Conservation (phyloP, 2,888 invertebrate genomes). For the Aleiodes testaceus region DNA sequence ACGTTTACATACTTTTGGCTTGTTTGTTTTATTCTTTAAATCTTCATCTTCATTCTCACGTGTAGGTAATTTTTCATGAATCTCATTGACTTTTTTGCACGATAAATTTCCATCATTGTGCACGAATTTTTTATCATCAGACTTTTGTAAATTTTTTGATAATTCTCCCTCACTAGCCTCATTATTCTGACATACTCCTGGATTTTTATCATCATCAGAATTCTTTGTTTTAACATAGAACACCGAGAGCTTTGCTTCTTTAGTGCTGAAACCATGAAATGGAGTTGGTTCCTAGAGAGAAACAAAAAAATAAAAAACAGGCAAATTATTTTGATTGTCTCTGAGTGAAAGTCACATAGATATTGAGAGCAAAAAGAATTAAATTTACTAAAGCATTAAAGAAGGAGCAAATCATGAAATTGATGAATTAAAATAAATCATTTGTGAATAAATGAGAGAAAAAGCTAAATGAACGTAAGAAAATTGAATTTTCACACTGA, state of each 20-base stretch:
- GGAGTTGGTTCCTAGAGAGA: conserved; percentile 68
- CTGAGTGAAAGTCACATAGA: conserved; percentile 4
- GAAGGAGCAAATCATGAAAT: not conserved
- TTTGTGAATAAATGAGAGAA: not conserved
- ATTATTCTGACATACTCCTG: conserved; percentile 43
- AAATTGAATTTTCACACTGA: not conserved
- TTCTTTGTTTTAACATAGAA: conserved; percentile 65
- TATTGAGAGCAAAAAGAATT: not conserved
- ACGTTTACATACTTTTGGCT: conserved; percentile 54
- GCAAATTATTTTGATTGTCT: not conserved
- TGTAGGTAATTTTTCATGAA: conserved; percentile 46
- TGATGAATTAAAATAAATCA: not conserved
- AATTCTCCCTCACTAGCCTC: conserved; percentile 34
- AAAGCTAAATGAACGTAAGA: not conserved
- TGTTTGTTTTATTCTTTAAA: conserved; percentile 50
- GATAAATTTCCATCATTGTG: conserved; percentile 19
- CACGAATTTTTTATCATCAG: conserved; percentile 12
- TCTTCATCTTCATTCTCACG: conserved; percentile 33
- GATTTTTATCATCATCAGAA: conserved; percentile 57
- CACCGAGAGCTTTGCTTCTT: conserved; percentile 65
- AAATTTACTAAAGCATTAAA: no score
- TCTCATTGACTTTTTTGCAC: conserved; percentile 42
- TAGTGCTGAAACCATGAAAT: conserved; percentile 71
- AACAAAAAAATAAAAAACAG: conserved; percentile 27
- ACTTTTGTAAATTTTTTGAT: not conserved